Evolutionary conservation across 2,797 vertebrate genomes (phyloP).

Genomic region (Choloepus didactylus): DNA sequence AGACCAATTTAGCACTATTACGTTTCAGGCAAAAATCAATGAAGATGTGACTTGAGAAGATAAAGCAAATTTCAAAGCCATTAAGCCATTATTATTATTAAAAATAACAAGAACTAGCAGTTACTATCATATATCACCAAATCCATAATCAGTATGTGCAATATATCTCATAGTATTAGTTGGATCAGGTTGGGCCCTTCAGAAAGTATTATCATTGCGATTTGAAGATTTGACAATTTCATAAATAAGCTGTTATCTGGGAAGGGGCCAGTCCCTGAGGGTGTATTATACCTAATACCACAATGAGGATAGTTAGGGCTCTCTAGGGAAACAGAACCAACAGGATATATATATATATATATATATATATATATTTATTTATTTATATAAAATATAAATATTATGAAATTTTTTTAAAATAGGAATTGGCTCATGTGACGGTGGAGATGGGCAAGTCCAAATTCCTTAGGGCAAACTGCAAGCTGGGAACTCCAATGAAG

Average conservation of each 20-base stretch:
- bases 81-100: background rate
- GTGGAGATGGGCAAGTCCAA: no score
- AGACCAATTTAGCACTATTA: background rate
- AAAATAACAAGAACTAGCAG: background rate
- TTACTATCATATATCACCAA: background rate
- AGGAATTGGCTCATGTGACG: no score
- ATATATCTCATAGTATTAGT: background rate
- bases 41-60: background rate
- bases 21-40: background rate
- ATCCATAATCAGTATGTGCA: background rate
- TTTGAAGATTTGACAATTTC: background rate
- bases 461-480: no score
- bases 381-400: no score
- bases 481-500: no score
- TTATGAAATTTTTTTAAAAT: no score
- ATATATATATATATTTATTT: no score
- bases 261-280: background rate
- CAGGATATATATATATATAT: no score
- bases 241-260: background rate
- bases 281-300: background rate
- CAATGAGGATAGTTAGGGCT: background rate
- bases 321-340: no score
- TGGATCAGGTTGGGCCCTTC: background rate
- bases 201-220: background rate
- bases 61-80: slow-evolving; percentile 21